phyloP scores from a whole-genome alignment of 2,888 invertebrate species.

The Tethea ocularis region DNA sequence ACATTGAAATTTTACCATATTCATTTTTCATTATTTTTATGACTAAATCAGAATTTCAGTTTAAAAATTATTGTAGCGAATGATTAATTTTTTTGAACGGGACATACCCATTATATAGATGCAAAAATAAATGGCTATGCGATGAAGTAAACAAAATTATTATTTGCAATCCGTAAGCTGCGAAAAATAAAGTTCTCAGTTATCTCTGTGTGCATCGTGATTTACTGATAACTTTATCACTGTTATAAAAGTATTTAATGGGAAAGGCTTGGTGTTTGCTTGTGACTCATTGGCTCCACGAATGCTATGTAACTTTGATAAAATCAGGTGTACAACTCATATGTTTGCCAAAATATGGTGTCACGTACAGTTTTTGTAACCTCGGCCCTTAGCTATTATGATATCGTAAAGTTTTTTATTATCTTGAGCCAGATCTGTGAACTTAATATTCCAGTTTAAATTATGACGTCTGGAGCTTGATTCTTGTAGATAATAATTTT shows the following conservation, averaged over 20 bases:
- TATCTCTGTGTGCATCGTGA: background rate
- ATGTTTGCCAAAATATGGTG: background rate
- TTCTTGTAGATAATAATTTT: background rate
- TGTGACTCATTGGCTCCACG: background rate
- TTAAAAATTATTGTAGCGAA: too few relatives aligned
- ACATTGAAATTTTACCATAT: too few relatives aligned
- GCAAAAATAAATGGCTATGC: background rate
- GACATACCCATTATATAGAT: background rate
- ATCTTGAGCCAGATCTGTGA: background rate
- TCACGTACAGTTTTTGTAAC: background rate
- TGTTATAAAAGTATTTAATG: constrained; percentile 1
- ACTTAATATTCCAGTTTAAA: background rate
- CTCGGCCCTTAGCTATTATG: constrained; percentile 1
- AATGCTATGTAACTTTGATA: background rate
- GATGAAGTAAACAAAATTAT: background rate
- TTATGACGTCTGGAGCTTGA: constrained; percentile 3
- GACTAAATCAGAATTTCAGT: too few relatives aligned
- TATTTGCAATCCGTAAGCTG: background rate
- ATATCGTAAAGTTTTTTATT: constrained; percentile 1
- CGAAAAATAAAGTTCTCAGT: background rate
- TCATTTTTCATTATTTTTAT: too few relatives aligned
- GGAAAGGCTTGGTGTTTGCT: background rate
- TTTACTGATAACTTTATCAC: background rate
- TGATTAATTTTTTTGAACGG: too few relatives aligned
- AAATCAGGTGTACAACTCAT: background rate